Evolutionary conservation across 2,113 vertebrate genomes (phyloP).

Genomic region (Hassar affinis): DNA sequence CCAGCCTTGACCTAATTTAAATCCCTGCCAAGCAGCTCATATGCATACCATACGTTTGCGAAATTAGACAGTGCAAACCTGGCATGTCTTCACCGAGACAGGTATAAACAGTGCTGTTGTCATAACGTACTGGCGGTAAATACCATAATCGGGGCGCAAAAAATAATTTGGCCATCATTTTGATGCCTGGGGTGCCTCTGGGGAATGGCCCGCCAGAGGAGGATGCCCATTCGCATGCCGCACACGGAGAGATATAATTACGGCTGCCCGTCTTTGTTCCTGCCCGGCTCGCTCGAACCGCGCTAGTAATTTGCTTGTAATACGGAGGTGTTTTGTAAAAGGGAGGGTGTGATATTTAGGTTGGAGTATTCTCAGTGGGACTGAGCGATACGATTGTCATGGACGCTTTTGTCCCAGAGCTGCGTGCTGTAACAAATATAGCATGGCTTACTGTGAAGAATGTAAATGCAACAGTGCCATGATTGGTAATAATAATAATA

Average conservation of each 20-base stretch:
- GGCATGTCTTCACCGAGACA: constrained; percentile 66
- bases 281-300: constrained; percentile 68
- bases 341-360: constrained; percentile 54
- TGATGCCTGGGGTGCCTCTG: constrained; percentile 69
- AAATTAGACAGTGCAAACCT: constrained; percentile 74
- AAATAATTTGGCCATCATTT: constrained; percentile 79
- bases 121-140: constrained; percentile 73
- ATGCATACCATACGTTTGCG: constrained; percentile 79
- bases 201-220: constrained; percentile 69
- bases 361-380: constrained; percentile 68
- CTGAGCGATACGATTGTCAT: constrained; percentile 57
- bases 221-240: constrained; percentile 77
- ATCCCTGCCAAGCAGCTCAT: constrained; percentile 77
- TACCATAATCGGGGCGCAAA: constrained; percentile 70
- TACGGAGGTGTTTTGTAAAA: constrained; percentile 73
- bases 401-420: constrained; percentile 40
- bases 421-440: constrained; percentile 32
- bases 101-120: constrained; percentile 78
- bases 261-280: constrained; percentile 77
- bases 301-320: constrained; percentile 76
- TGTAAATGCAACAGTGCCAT: not conserved
- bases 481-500: constrained; percentile 23
- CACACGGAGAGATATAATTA: constrained; percentile 78
- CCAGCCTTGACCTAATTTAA: constrained; percentile 81
- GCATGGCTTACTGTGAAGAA: constrained; percentile 1